A percentile compares a stretch with the other conserved stretches of the same genome.
Conservation (phyloP, 2,888 invertebrate genomes). For the Helobdella robusta region DNA sequence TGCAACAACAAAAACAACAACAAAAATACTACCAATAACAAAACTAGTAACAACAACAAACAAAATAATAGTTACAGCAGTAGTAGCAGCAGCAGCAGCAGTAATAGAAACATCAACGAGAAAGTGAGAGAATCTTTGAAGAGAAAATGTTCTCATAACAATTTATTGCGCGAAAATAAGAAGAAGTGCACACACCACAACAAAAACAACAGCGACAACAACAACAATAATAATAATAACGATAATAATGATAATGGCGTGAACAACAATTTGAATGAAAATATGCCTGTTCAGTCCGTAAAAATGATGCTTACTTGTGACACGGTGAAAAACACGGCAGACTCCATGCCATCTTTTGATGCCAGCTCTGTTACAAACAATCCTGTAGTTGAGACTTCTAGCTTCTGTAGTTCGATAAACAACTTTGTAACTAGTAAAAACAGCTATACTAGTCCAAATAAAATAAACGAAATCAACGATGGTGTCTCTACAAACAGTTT, state of each 20-base stretch:
- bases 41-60: background rate
- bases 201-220: background rate
- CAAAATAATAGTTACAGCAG: background rate
- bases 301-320: background rate
- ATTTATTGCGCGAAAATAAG: background rate
- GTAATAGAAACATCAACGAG: background rate
- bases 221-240: background rate
- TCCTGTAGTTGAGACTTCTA: too few relatives aligned
- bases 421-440: too few relatives aligned
- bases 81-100: background rate
- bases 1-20: background rate
- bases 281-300: background rate
- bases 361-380: too few relatives aligned
- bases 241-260: background rate
- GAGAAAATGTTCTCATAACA: too few relatives aligned
- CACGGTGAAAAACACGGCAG: too few relatives aligned
- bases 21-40: conserved; percentile 12
- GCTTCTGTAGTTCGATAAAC: too few relatives aligned
- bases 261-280: background rate
- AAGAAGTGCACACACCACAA: background rate
- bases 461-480: too few relatives aligned
- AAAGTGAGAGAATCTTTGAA: too few relatives aligned
- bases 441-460: too few relatives aligned
- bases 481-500: too few relatives aligned
- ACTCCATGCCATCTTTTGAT: too few relatives aligned